Evolutionary conservation across 2,113 vertebrate species (phyloP), one percentile per base, ranked within the genome.

Genomic region (Brachyhypopomus gauderio): DNA sequence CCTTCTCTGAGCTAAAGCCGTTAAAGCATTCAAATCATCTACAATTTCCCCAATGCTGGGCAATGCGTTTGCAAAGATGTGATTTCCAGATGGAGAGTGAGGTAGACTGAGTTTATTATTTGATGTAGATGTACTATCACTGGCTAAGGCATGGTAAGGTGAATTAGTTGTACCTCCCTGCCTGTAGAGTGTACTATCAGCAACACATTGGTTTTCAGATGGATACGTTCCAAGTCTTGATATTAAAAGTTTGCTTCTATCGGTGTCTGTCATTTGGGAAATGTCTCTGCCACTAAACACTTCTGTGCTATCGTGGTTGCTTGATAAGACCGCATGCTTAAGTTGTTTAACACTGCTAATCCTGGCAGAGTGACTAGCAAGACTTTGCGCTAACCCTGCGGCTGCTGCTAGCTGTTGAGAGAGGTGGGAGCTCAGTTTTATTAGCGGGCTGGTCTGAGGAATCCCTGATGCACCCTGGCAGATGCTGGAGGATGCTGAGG

Each of bases 391-490:
- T 90, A 99, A 94, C 89, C 96, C 97, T 91, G 97, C 96, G 88
- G 97, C 97, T 83, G 96, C 96, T 77, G 96, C 96, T 94, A 99
- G 95, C 95, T 98, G 97, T 92, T 99, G 97, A 86, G 97, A 98
- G 91, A 99, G 95, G 94, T 97, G 96, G 89, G 98, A 98, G 90
- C 96, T 98, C 85, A 98, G 94, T 81, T 96, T 96, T 89, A 96
- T 95, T 92, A 98, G 93, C 85, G 97, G 96, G 91, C 94, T 96
- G 93, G 95, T 95, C 64, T 77, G 69, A 90, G 95, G 93, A 88
- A 95, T 92, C 89, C 94, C 94, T 91, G 93, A 92, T 87, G 94
- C 90, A 92, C 94, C 95, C 92, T 94, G 93, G 91, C 96, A 92
- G 86, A 94, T 91, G 85, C 93, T 92, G 30, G 94, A 93, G 86